Evolutionary conservation across 2,888 invertebrate genomes (phyloP).

Genomic region (Melikaiella ostensackeni): DNA sequence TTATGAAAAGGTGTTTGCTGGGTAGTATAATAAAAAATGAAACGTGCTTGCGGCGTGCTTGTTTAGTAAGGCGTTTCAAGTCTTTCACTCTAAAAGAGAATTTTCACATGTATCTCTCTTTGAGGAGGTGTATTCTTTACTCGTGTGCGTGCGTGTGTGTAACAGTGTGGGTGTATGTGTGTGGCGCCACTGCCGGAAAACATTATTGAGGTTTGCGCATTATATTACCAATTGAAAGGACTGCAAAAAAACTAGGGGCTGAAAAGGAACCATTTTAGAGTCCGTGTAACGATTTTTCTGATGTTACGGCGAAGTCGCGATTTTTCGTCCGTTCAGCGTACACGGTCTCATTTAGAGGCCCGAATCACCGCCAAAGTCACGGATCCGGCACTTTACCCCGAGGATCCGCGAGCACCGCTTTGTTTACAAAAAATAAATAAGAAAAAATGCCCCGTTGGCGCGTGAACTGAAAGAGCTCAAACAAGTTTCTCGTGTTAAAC

Average conservation of each 20-base stretch:
- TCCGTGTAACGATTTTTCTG: conserved; percentile 24
- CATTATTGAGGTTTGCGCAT: conserved; percentile 24
- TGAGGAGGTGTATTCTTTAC: not conserved
- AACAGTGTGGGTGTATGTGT: conserved; percentile 14
- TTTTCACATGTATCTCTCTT: conserved; percentile 13
- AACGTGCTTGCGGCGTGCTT: conserved; percentile 25
- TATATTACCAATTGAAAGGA: conserved; percentile 27
- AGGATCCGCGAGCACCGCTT: conserved; percentile 32
- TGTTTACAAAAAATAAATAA: conserved; percentile 27
- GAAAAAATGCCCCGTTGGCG: conserved; percentile 21
- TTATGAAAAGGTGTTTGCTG: conserved; percentile 21
- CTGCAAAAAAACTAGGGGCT: conserved; percentile 1
- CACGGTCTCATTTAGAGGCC: conserved; percentile 39
- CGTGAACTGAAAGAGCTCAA: conserved; percentile 36
- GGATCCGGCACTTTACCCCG: conserved; percentile 30
- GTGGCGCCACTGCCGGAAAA: conserved; percentile 33
- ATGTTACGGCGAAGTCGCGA: conserved; percentile 23
- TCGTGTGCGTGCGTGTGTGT: conserved; percentile 24
- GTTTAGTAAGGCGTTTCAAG: conserved; percentile 35
- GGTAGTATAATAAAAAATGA: conserved; percentile 31
- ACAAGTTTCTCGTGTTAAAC: conserved; percentile 31
- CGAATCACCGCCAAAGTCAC: conserved; percentile 28
- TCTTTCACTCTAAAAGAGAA: conserved; percentile 17
- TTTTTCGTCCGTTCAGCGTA: conserved; percentile 36
- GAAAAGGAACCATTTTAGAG: conserved; percentile 23